A percentile compares a stretch with the other conserved stretches of the same genome.
Conservation (phyloP, 2,113 vertebrate genomes). For the Pseudopodoces humilis region DNA sequence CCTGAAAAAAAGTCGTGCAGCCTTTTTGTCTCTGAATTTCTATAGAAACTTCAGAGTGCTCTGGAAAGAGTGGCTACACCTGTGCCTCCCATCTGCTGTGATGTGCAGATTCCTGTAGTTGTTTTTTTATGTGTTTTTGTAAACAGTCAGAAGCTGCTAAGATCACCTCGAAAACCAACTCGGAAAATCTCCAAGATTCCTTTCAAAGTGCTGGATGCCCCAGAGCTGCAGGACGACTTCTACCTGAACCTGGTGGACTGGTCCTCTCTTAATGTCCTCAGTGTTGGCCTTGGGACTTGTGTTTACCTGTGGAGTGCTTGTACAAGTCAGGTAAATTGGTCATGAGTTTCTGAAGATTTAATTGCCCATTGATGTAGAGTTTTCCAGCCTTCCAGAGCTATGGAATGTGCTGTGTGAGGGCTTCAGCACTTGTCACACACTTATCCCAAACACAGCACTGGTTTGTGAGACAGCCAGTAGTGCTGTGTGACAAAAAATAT, state of each 20-base stretch:
- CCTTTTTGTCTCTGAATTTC: neutral
- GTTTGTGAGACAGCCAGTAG: neutral
- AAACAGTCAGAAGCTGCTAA: conserved; percentile 90
- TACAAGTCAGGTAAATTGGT: conserved; percentile 88
- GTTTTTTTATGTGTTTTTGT: neutral
- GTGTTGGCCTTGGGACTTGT: conserved; percentile 95
- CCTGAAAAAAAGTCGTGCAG: neutral
- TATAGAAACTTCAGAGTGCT: neutral
- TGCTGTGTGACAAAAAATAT: neutral
- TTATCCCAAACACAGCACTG: neutral
- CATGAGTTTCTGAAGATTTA: neutral
- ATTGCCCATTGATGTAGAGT: neutral
- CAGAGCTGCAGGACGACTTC: conserved; percentile 97
- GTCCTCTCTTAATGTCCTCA: conserved; percentile 97
- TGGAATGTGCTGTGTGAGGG: neutral
- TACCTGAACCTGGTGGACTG: conserved; percentile 99
- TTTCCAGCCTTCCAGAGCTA: neutral
- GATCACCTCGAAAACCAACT: conserved; percentile 94
- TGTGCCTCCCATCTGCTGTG: neutral
- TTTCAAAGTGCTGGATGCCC: conserved; percentile 96
- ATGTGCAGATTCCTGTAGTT: neutral
- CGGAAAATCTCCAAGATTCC: conserved; percentile 99
- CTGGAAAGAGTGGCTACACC: neutral
- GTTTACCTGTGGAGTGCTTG: conserved; percentile 99
- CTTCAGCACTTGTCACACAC: neutral